phyloP scores from a whole-genome alignment of 2,888 invertebrate species.

The Archips crataeganus region DNA sequence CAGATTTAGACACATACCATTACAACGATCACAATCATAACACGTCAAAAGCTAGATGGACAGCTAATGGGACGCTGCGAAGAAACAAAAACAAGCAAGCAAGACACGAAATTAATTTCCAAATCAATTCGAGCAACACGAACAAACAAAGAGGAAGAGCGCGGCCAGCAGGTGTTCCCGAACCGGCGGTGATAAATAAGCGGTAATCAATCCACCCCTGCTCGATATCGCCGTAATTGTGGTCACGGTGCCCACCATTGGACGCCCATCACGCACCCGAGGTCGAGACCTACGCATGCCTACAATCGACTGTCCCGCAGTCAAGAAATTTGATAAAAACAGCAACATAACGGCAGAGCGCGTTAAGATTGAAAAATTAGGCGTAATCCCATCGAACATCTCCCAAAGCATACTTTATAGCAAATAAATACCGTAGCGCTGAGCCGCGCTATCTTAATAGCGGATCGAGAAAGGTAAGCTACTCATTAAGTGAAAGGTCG shows the following conservation, averaged over 20 bases:
- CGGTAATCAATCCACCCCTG: conserved; percentile 77
- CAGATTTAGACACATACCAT: too few relatives aligned
- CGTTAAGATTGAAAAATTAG: conserved; percentile 40
- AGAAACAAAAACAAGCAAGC: conserved; percentile 4
- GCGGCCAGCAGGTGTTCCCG: conserved; percentile 81
- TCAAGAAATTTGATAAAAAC: conserved; percentile 34
- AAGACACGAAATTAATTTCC: conserved; percentile 34
- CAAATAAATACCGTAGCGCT: conserved; percentile 37
- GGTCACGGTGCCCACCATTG: conserved; percentile 59
- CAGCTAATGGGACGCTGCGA: conserved; percentile 3
- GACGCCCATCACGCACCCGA: conserved; percentile 50
- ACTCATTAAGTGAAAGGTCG: conserved; percentile 52
- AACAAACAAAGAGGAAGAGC: conserved; percentile 18
- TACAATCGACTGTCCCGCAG: conserved; percentile 11
- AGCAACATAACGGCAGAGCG: conserved; percentile 29
- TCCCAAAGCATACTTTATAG: conserved; percentile 42
- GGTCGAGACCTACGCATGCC: conserved; percentile 21
- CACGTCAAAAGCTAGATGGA: conserved; percentile 8
- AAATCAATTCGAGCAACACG: conserved; percentile 27
- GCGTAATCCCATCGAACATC: conserved; percentile 35
- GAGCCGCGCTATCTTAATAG: conserved; percentile 43
- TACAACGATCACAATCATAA: conserved; percentile 11
- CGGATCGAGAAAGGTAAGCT: conserved; percentile 42
- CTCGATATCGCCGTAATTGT: conserved; percentile 68
- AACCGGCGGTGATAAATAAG: conserved; percentile 80